Base-by-base conservation (phyloP, 2,797 vertebrate species). In the Amblyraja radiata region DNA sequence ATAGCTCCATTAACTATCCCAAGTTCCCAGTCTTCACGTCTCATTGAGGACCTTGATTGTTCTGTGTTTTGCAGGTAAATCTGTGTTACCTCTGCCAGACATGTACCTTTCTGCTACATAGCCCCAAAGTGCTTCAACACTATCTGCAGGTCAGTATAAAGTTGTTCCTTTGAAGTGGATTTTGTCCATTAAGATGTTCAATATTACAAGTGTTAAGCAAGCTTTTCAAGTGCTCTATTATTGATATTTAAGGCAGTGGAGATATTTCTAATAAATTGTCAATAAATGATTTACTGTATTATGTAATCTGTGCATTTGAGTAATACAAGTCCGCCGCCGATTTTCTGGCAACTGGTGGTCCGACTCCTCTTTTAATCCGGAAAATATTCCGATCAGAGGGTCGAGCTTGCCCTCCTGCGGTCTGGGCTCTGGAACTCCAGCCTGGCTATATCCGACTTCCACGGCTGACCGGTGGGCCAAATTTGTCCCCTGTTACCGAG, bases 101-200 rank as follows among this genome's bases (percentile, higher is more conserved):
- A 91, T 99, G 99, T 94, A 99, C 98, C 0, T 99, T 98, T 93
- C 97, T 99, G 93, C 97, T 99, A 76, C 98, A 99, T 95, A 99
- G 98, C 96, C 99, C 98, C 94, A 99, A 99, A 96, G 98, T 99
- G 98, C 98, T 99, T 21, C 98, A 98, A 95, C 98, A 99, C 96
- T 99, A 98, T 95, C 95, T 99, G 71, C 98, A 99, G 98, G 99
- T 99, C 71, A 74, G 90, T 76, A 74, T 10, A 32, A 28, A 74
- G 1, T 76, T 84, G 16, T 54, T 84, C 61, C 81, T 61, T 54
- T 71, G n/a, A 65, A 65, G 8, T 68, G 61, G 11, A 8, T 8
- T 65, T 65, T 32, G 61, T 6, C n/a, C 63, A 65, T 88, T 28
- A 68, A 21, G 65, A 4, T 61, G 21, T 68, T 11, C 14, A 63